These are phyloP conservation scores for Macrotis lagotis DNA, from an alignment of 2,113 vertebrate genomes.

Conservation along the genomic window DNA sequence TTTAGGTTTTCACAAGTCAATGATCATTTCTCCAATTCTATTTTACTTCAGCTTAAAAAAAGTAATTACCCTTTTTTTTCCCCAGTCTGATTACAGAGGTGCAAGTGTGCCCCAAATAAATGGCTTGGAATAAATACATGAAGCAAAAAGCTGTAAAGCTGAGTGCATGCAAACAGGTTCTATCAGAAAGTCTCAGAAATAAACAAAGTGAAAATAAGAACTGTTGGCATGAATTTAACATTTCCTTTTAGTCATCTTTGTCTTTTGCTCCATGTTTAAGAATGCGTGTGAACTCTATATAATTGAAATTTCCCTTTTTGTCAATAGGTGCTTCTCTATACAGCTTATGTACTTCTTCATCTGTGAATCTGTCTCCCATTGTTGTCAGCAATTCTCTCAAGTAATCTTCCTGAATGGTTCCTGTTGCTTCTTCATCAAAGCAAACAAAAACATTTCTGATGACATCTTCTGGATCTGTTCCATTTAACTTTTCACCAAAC, in stretches of 20 bases:
- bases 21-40: constrained; percentile 54
- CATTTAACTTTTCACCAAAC: constrained; percentile 96
- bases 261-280: constrained; percentile 97
- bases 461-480: constrained; percentile 92
- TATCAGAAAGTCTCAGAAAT: constrained; percentile 79
- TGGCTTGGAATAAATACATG: constrained; percentile 86
- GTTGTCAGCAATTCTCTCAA: constrained; percentile 97
- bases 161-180: constrained; percentile 87
- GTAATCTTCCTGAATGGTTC: constrained; percentile 95
- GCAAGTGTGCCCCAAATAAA: constrained; percentile 82
- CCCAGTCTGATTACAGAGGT: constrained; percentile 87
- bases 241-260: constrained; percentile 92
- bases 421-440: constrained; percentile 97
- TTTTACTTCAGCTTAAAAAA: constrained; percentile 58
- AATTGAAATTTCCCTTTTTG: constrained; percentile 98
- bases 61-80: constrained; percentile 61
- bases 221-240: constrained; percentile 51
- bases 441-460: constrained; percentile 98
- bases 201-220: constrained; percentile 67
- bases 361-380: constrained; percentile 98
- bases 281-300: constrained; percentile 97
- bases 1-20: constrained; percentile 56
- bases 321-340: constrained; percentile 98
- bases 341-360: constrained; percentile 97
- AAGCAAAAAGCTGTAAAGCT: constrained; percentile 84